Base-by-base conservation (phyloP, 2,797 vertebrate species). In the Apogon talboti region DNA sequence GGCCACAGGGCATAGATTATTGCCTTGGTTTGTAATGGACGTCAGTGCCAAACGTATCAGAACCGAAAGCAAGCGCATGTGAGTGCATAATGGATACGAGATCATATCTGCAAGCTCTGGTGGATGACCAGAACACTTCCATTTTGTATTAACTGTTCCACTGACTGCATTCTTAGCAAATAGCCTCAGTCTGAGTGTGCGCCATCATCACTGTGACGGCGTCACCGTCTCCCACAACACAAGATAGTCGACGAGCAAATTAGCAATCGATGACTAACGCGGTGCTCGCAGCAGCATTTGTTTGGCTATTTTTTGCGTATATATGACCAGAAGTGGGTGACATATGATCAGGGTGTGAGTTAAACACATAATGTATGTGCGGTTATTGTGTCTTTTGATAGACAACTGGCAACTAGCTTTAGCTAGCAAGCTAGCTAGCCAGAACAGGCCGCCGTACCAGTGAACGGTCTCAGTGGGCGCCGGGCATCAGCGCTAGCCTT, bases 121-220 rank as follows among this genome's bases (percentile, higher is more conserved):
- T 13, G 56, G 58, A 53, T 12, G 1, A 33, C 47, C 21, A 53
- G 35, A 14, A 37, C 14, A 44, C 18, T n/a, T 48, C 0, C 24
- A 35, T 37, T 76, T 72, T 56, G 37, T 71, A 65, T 68, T 47
- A 67, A 61, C 24, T 41, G 37, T 57, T 66, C 28, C 58, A 61
- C 0, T 83, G 74, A 77, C 55, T 78, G 66, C 64, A 69, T 83
- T 84, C 70, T 84, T 69, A 67, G 79, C 69, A 79, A 85, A 88
- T 61, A 78, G 76, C 79, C 75, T 56, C 77, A 60, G 75, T 83
- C 83, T 78, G 83, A 90, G 88, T 90, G 88, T 91, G 87, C 91
- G 91, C 88, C 91, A 91, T 91, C 90, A 91, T 89, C 86, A 78
- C 89, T 74, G 82, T 91, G 87, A 89, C 88, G 87, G 82, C 86